A percentile compares a stretch with the other conserved stretches of the same genome.
These are phyloP conservation scores for Paedocypris sp. DNA, from an alignment of 2,113 vertebrate genomes.

Conservation along the genomic window DNA sequence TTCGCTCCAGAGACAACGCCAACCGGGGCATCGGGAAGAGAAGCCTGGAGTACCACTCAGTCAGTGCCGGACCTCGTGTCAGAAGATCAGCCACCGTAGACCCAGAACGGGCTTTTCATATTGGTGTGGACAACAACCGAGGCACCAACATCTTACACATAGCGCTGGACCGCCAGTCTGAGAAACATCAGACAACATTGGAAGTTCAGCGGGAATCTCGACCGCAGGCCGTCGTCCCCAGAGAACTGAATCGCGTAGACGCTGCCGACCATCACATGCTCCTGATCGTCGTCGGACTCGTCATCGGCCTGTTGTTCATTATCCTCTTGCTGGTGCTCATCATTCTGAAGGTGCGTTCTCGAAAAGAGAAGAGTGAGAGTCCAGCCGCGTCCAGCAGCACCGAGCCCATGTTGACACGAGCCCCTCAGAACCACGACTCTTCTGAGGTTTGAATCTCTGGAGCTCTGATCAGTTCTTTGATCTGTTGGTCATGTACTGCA, in stretches of 20 bases:
- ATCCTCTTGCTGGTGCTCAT: conserved; percentile 55
- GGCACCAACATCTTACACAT: conserved; percentile 91
- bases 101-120: conserved; percentile 56
- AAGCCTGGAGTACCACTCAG: conserved; percentile 68
- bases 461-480: no score
- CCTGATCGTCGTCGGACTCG: conserved; percentile 57
- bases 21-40: conserved; percentile 68
- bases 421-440: conserved; percentile 58
- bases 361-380: conserved; percentile 40
- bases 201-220: conserved; percentile 40
- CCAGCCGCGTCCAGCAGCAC: conserved; percentile 54
- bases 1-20: conserved; percentile 39
- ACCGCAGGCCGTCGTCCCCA: conserved; percentile 52
- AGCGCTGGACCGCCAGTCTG: conserved; percentile 60
- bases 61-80: conserved; percentile 38
- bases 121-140: conserved; percentile 67
- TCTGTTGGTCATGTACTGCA: background rate
- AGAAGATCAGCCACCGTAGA: conserved; percentile 53
- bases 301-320: conserved; percentile 60
- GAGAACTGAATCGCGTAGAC: conserved; percentile 50
- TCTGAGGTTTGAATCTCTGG: conserved; percentile 80
- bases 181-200: conserved; percentile 45
- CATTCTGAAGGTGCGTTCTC: conserved; percentile 53
- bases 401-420: conserved; percentile 63
- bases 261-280: conserved; percentile 45